These are phyloP conservation scores for Philonicus albiceps DNA, from an alignment of 2,888 invertebrate species.

Conservation along the genomic window DNA sequence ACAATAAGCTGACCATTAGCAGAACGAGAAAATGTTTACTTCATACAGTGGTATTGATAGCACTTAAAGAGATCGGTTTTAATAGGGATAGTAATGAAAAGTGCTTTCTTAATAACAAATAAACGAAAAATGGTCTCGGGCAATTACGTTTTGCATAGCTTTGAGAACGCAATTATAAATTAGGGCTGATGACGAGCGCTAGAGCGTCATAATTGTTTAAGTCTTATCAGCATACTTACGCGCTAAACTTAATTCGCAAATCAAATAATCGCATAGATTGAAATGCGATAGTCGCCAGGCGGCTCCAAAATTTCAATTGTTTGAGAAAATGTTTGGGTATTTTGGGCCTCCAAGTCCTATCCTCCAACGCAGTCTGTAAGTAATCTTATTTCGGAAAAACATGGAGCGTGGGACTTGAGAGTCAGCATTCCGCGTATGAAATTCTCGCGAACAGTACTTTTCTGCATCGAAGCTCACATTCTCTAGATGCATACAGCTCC, in stretches of 20 bases:
- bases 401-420: neutral
- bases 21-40: neutral
- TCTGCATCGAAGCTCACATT: neutral
- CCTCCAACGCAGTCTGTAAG: neutral
- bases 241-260: neutral
- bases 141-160: neutral
- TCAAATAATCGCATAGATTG: neutral
- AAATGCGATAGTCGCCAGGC: neutral
- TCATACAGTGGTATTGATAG: neutral
- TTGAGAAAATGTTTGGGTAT: neutral
- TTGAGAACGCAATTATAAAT: neutral
- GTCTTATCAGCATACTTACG: neutral
- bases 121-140: neutral
- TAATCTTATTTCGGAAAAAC: neutral
- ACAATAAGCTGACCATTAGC: neutral
- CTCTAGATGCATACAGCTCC: neutral
- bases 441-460: neutral
- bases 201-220: neutral
- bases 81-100: constrained; percentile 6
- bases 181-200: neutral
- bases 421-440: neutral
- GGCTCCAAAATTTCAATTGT: neutral
- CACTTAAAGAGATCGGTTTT: neutral
- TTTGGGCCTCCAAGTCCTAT: neutral
- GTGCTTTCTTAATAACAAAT: constrained; percentile 27